Evolutionary conservation across 2,113 vertebrate species (phyloP).

Genomic region (Eclectus roratus): DNA sequence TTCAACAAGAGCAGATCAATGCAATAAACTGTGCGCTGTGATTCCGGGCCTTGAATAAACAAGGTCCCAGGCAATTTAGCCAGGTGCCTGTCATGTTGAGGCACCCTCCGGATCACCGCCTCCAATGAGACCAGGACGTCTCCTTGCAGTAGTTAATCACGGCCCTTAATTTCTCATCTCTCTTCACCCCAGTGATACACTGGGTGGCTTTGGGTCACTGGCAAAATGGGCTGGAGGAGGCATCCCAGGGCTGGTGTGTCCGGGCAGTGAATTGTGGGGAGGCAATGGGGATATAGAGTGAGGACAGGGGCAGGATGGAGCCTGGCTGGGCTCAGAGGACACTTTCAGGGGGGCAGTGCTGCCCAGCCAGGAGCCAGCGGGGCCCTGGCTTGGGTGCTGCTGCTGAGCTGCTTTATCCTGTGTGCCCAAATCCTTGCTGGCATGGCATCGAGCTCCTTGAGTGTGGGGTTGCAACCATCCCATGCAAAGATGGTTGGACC

Average conservation of each 20-base stretch:
- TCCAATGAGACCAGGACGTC: not conserved
- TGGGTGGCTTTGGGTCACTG: not conserved
- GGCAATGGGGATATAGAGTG: fast-evolving
- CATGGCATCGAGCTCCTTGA: fast-evolving
- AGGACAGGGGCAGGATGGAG: not conserved
- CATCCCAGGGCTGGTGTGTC: no score
- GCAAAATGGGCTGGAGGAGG: not conserved
- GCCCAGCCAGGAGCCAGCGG: not conserved
- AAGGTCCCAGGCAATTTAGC: not conserved
- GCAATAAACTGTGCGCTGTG: not conserved
- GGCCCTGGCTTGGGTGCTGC: not conserved
- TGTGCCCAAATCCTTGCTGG: not conserved
- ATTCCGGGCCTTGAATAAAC: not conserved
- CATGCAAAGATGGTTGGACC: not conserved
- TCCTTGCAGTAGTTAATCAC: conserved; percentile 5
- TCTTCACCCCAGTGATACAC: not conserved
- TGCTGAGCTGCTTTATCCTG: not conserved
- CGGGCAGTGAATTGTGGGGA: not conserved
- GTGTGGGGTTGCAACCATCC: not conserved
- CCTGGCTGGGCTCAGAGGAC: not conserved
- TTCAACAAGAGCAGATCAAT: conserved; percentile 14
- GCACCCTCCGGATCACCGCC: not conserved
- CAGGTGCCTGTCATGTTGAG: not conserved
- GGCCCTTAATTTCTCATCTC: not conserved
- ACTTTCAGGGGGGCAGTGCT: fast-evolving